phyloP scores from a whole-genome alignment of 2,888 invertebrate genomes.

The Pilophorus perplexus region DNA sequence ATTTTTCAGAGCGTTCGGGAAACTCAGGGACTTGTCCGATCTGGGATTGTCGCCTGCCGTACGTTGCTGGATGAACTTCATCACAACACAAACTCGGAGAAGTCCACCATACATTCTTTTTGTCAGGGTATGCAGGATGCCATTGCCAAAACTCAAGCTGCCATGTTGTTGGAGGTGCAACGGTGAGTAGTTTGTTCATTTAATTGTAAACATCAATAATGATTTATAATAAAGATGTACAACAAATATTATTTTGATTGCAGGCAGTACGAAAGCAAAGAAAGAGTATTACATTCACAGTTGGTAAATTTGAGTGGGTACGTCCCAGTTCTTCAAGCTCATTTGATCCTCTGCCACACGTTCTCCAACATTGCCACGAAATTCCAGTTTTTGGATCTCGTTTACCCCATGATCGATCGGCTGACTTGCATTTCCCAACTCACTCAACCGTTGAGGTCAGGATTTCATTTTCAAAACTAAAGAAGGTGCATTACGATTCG shows the following conservation, averaged over 20 bases:
- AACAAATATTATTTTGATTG: no score
- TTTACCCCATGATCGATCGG: slow-evolving; percentile 65
- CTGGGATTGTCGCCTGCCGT: slow-evolving; percentile 65
- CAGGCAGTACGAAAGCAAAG: slow-evolving; percentile 56
- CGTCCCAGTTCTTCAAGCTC: slow-evolving; percentile 67
- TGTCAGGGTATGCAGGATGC: slow-evolving; percentile 67
- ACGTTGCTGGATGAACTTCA: slow-evolving; percentile 66
- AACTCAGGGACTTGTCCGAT: slow-evolving; percentile 64
- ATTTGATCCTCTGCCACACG: slow-evolving; percentile 67
- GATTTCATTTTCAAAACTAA: neutral
- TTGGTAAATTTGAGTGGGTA: slow-evolving; percentile 60
- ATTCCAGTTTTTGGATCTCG: slow-evolving; percentile 70
- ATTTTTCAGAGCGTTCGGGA: slow-evolving; percentile 58
- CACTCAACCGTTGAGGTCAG: slow-evolving; percentile 60
- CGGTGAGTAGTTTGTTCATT: slow-evolving; percentile 53
- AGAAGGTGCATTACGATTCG: neutral
- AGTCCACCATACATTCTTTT: slow-evolving; percentile 64
- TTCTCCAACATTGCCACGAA: slow-evolving; percentile 70
- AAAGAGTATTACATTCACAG: slow-evolving; percentile 59
- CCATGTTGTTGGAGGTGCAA: slow-evolving; percentile 65
- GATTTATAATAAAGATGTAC: no score
- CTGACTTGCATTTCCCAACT: slow-evolving; percentile 64
- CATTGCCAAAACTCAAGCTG: slow-evolving; percentile 65
- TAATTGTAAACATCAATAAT: no score
- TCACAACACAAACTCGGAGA: slow-evolving; percentile 64